A percentile compares a stretch with the other conserved stretches of the same genome.
Evolutionary conservation across 2,888 invertebrate genomes (phyloP).

Genomic region (Ectobius pallidus): DNA sequence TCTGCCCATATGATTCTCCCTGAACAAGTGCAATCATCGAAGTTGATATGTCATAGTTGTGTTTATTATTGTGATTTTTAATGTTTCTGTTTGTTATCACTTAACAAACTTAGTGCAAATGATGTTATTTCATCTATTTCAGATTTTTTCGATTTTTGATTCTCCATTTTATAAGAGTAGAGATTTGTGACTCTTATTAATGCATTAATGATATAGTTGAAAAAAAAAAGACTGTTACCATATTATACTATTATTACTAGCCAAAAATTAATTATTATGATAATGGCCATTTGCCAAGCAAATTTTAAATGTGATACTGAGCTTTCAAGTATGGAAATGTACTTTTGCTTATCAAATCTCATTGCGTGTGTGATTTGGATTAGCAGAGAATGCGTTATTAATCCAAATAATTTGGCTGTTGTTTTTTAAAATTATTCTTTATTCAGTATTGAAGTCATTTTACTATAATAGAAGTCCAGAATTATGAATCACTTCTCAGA

Average conservation of each 20-base stretch:
- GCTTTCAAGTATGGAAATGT: conserved; percentile 40
- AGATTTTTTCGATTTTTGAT: conserved; percentile 26
- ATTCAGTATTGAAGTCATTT: not conserved
- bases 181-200: conserved; percentile 30
- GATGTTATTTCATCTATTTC: conserved; percentile 36
- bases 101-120: conserved; percentile 20
- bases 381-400: conserved; percentile 6
- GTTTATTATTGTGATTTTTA: conserved; percentile 36
- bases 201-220: conserved; percentile 33
- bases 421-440: conserved; percentile 11
- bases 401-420: conserved; percentile 12
- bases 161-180: conserved; percentile 18
- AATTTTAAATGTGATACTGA: conserved; percentile 44
- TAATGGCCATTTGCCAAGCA: conserved; percentile 41
- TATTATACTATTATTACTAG: conserved; percentile 34
- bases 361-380: conserved; percentile 25
- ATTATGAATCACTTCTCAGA: not conserved
- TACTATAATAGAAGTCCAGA: not conserved
- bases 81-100: conserved; percentile 33
- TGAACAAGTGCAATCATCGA: conserved; percentile 45
- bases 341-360: conserved; percentile 20
- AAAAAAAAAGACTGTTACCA: conserved; percentile 40
- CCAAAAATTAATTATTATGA: conserved; percentile 36
- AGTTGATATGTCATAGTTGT: conserved; percentile 37
- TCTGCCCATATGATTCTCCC: conserved; percentile 12